Conservation (phyloP, 2,113 vertebrate genomes). For the Zootoca vivipara region DNA sequence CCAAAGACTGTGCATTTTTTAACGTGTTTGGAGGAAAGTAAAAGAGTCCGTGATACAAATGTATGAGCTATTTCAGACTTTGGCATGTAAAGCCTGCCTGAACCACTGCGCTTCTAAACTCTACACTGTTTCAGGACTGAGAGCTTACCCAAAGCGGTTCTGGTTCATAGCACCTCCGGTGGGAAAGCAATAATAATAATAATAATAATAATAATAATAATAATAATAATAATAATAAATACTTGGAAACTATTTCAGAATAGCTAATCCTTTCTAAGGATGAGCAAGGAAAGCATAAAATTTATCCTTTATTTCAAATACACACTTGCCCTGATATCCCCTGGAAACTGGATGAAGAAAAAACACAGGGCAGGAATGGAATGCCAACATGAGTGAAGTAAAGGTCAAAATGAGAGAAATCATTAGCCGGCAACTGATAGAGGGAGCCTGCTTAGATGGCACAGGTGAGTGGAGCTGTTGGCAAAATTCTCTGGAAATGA, state of each 20-base stretch:
- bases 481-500: slow-evolving; percentile 1
- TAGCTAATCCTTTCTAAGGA: background rate
- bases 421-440: background rate
- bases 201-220: background rate
- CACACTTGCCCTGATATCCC: background rate
- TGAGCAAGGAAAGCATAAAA: background rate
- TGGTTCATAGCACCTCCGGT: background rate
- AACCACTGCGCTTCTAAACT: background rate
- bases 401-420: slow-evolving; percentile 19
- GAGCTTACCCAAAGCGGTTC: slow-evolving; percentile 10
- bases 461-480: slow-evolving; percentile 2
- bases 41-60: background rate
- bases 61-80: background rate
- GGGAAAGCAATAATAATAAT: background rate
- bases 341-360: background rate
- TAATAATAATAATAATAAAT: background rate
- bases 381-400: background rate
- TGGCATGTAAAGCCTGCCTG: no score
- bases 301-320: slow-evolving; percentile 10
- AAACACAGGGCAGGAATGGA: background rate
- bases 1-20: background rate
- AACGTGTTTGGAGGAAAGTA: background rate
- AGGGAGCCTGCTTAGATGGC: background rate
- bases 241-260: slow-evolving; percentile 13
- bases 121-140: background rate